phyloP scores from a whole-genome alignment of 35 echinoderm and acorn worm species.

The Heliocidaris erythrogramma region DNA sequence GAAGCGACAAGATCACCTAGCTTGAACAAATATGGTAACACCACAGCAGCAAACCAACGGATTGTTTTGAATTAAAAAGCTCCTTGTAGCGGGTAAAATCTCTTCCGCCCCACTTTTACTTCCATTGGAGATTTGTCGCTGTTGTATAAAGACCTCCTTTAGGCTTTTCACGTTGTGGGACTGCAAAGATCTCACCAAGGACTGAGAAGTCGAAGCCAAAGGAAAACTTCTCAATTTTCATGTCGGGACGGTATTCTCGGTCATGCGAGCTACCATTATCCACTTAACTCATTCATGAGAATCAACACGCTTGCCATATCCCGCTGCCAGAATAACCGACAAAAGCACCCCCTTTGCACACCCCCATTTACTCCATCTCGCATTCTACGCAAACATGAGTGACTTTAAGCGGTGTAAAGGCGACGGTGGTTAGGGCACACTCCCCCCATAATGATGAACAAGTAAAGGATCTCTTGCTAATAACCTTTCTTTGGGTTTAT shows the following conservation, averaged over 20 bases:
- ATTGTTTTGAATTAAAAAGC: no score
- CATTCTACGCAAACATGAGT: background rate
- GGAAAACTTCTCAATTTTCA: background rate
- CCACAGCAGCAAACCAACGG: background rate
- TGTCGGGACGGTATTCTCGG: background rate
- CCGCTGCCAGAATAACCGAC: background rate
- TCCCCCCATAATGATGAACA: background rate
- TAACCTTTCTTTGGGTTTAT: no score
- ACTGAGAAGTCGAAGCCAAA: background rate
- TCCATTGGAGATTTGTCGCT: background rate
- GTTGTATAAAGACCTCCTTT: background rate
- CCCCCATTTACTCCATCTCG: background rate
- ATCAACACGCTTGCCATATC: background rate
- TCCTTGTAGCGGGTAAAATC: background rate
- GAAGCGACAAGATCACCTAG: background rate
- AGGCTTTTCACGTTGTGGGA: background rate
- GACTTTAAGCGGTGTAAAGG: background rate
- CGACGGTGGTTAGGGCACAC: background rate
- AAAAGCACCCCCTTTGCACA: background rate
- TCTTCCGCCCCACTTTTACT: background rate
- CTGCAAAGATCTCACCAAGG: background rate
- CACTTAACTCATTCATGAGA: conserved; percentile 17
- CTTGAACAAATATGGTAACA: background rate
- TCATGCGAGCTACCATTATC: background rate
- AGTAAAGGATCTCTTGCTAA: background rate